A percentile compares a stretch with the other conserved stretches of the same genome.
Evolutionary conservation across 2,113 vertebrate species (phyloP).

Genomic region (Nycticorax nycticorax): DNA sequence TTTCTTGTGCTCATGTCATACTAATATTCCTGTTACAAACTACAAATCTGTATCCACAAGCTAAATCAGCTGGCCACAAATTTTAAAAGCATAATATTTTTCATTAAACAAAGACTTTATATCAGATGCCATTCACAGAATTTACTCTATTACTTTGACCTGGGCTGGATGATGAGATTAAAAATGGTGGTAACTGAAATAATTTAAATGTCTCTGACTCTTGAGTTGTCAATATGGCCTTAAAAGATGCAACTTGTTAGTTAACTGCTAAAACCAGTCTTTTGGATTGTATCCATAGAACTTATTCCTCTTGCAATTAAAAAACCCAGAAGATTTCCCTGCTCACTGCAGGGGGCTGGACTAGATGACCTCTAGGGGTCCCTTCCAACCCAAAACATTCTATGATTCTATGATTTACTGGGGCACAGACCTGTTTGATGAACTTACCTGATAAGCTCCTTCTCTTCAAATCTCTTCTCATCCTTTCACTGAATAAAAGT

Average conservation of each 20-base stretch:
- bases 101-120: background rate
- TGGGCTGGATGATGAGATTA: background rate
- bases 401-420: background rate
- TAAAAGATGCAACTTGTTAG: background rate
- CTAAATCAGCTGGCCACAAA: background rate
- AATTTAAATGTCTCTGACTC: background rate
- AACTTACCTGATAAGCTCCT: background rate
- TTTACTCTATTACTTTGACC: background rate
- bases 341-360: too few species aligned
- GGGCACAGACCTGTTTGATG: fast-evolving
- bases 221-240: background rate
- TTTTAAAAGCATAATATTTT: background rate
- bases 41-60: background rate
- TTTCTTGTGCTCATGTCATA: background rate
- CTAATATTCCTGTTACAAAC: background rate
- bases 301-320: background rate
- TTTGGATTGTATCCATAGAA: background rate
- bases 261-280: background rate
- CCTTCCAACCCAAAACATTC: too few species aligned
- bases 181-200: background rate
- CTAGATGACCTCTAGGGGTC: too few species aligned
- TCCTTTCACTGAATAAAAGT: background rate
- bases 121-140: background rate
- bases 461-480: background rate
- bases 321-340: background rate